Base-by-base conservation (phyloP, 2,113 vertebrate genomes). In the Hippopotamus amphibius region DNA sequence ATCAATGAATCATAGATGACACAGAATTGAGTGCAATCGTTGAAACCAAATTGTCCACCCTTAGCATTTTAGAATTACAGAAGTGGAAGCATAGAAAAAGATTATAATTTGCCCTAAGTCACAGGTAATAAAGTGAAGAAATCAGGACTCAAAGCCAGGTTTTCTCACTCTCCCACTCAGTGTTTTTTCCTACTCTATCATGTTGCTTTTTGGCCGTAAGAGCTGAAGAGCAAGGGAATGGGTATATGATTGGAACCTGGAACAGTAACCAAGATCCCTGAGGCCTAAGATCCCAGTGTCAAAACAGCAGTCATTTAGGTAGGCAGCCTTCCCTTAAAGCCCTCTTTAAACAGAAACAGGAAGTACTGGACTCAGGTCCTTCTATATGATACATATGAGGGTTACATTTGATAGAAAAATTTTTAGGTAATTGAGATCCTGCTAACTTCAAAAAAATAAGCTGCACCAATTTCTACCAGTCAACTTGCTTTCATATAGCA, bases 11-110 rank as follows among this genome's bases (percentile, higher is more conserved):
- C 57, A 80, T 74, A 55, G 10, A 79, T 89, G 74, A 89, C 2
- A 68, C 4, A 82, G 33, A 61, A 55, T 55, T 93, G 46, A 30
- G 63, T 46, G 2, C 6, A 69, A 68, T 63, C 3, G 94, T 74
- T 55, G n/a, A 95, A 82, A 48, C 37, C 37, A 65, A 81, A 86
- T 7, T 69, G 33, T 59, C 41, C 14, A 88, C 24, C 6, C 30
- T 26, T 46, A 69, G 46, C 17, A 63, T 72, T 81, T 81, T 92
- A 68, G 33, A 88, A 50, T 86, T 84, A n/a, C 13, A 43, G 33
- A 79, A 61, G 14, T 68, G 55, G 69, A 77, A 87, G 41, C 48
- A 93, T 68, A 92, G 55, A 61, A 69, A 88, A 94, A 86, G 63
- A 14, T 65, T 37, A 85, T 33, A 9, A 85, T 37, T 81, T 96